Base-by-base conservation (phyloP, 2,888 invertebrate genomes). In the Phymatocera aterrima region DNA sequence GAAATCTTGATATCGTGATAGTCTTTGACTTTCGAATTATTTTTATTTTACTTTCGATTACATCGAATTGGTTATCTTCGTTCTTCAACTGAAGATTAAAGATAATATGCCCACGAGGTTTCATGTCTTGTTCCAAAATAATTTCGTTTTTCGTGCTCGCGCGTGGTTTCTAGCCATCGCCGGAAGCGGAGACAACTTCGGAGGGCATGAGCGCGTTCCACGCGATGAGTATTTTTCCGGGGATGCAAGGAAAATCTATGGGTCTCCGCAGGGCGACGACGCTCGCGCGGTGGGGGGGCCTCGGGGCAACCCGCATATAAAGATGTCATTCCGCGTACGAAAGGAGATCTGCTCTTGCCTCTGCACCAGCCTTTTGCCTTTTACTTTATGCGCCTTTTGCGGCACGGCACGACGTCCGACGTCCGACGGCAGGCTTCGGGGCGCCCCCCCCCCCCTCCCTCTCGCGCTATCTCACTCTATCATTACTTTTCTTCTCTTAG, bases 231-330 rank as follows among this genome's bases (percentile, higher is more conserved):
- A 60, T 60, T 75, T 37, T 57, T 64, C 18, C 57, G 40, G 79
- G 83, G 83, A 82, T 85, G 82, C 84, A 84, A 86, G 82, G 84
- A 88, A 75, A 88, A 90, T 87, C 86, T 87, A 85, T 80, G 85
- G 83, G 81, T 85, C 88, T 82, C 85, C 86, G 82, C 85, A 86
- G 88, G 88, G 89, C 87, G 89, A 90, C 87, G 90, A 90, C 88
- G 85, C 87, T 87, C 85, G 85, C 88, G 79, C 88, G 82, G 83
- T 85, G 84, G 89, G 89, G 86, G 85, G 85, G 80, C 84, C 74
- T 72, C 83, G 82, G 60, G 37, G 54, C 75, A 60, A 75, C 75
- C 75, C 80, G 80, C 86, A 89, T 78, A 78, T 88, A 88, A 87
- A 89, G 89, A 88, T 86, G 87, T 88, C 87, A 85, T 85, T 81